Base-by-base conservation (phyloP, 2,888 invertebrate species). In the Mythimna loreyi region DNA sequence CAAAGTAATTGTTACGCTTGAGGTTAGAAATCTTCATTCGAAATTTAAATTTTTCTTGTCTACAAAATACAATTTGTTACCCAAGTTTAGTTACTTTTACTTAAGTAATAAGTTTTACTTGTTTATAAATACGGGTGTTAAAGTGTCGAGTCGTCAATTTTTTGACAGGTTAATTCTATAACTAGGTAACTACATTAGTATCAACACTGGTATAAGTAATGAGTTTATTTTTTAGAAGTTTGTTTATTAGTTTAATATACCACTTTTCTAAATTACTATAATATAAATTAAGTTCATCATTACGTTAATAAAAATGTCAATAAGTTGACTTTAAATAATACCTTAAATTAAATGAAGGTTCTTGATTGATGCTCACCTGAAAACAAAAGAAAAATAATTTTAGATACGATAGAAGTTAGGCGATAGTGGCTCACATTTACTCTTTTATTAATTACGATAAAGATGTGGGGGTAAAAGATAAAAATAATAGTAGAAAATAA, bases 291-390 rank as follows among this genome's bases (percentile, higher is more conserved):
- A 45, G n/a, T 45, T 45, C 2, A 4, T n/a, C 43, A 45, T 8
- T 45, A 13, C 13, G 5, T 40, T 40, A 40, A 19, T 1, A 40
- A 16, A 16, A 40, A 19, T 8, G n/a, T 43, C 5, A 40, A 47
- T n/a, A 21, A 8, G 21, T 1, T 13, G 21, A 47, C 11, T n/a
- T n/a, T 23, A 47, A 45, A 23, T 7, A 13, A 47, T 70, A 71
- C 71, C 45, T 47, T 23, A n/a, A 23, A 50, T 50, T 19, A 19
- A 25, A 52, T 30, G 30, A 6, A 6, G 16, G 28, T 28, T 19
- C 30, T 23, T 19, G 19, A 2, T 40, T 1, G 60, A 25, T 25
- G 53, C 68, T 64, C 4, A 77, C 76, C 76, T 77, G 80, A 33
- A 77, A 79, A 47, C 36, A 64, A 53, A 73, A 19, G 2, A 62